Base-by-base conservation (phyloP, 2,888 invertebrate genomes). In the Dicyrtomina minuta region DNA sequence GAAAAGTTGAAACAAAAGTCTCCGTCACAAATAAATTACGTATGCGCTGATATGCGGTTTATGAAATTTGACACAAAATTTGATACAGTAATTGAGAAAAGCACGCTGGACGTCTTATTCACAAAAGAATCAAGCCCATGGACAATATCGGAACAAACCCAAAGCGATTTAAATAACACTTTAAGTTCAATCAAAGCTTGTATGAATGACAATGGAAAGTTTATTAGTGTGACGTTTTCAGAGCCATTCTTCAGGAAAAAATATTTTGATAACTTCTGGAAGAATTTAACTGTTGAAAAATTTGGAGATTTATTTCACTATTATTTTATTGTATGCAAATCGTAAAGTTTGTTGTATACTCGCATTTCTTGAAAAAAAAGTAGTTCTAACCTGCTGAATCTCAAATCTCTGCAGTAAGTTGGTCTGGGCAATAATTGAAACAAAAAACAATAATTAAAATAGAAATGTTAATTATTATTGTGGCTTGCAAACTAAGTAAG, bases 11-110 rank as follows among this genome's bases (percentile, higher is more conserved):
- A 71, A 61, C 66, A 75, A 24, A 79, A 79, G 69, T 79, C 78
- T 67, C 55, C 66, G 24, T 72, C 79, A 2, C 76, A 79, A 58
- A 82, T 83, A 80, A 72, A 79, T 62, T 83, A 83, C 82, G 66
- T 79, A 3, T 80, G 80, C 22, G 81, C 81, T 79, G 83, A 83
- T 73, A 73, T 73, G 71, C 55, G 71, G 1, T 33, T 20, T 39
- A 59, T 73, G 66, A 66, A 33, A 17, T 72, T 72, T 41, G 43
- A 51, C 10, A 43, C 60, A n/a, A 46, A 33, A 4, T 72, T 72
- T 44, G 60, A 70, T 33, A 67, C 62, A 49, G 69, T 67, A 1
- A 51, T 71, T 59, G 71, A 71, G 39, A 68, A 70, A 41, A 26
- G 62, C 39, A 72, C 71, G 24, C 44, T 73, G n/a, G 71, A 72